Evolutionary conservation across 2,797 vertebrate genomes (phyloP).

Genomic region (Gorsachius magnificus): DNA sequence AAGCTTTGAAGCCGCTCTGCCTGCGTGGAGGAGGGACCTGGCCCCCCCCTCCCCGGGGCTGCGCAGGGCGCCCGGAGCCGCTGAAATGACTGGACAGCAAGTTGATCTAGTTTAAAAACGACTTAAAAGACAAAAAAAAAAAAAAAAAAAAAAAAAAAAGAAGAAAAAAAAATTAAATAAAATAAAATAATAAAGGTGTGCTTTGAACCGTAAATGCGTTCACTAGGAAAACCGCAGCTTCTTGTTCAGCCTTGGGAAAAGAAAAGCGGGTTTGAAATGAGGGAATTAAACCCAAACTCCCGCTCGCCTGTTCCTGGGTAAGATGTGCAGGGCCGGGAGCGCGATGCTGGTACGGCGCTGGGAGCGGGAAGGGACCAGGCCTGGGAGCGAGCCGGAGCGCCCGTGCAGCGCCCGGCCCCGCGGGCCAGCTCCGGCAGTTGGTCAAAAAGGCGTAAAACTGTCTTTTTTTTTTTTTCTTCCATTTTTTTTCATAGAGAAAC

Average conservation of each 20-base stretch:
- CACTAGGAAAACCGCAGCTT: conserved; percentile 77
- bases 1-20: not conserved
- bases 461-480: conserved; percentile 15
- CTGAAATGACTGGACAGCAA: conserved; percentile 87
- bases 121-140: conserved; percentile 55
- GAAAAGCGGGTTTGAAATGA: conserved; percentile 76
- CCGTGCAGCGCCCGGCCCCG: not conserved
- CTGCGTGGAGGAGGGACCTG: not conserved
- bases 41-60: not conserved
- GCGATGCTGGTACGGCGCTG: conserved; percentile 89
- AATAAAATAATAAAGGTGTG: conserved; percentile 77
- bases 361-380: not conserved
- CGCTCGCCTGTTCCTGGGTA: conserved; percentile 75
- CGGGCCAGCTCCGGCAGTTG: conserved; percentile 78
- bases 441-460: conserved; percentile 66
- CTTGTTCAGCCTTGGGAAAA: conserved; percentile 67
- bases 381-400: too few species aligned
- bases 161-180: not conserved
- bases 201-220: conserved; percentile 87
- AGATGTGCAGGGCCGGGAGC: conserved; percentile 82
- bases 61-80: conserved; percentile 62
- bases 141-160: conserved; percentile 55
- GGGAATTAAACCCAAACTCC: conserved; percentile 25
- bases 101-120: conserved; percentile 79
- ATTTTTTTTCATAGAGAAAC: conserved; percentile 80